A percentile compares a stretch with the other conserved stretches of the same genome.
These are phyloP conservation scores for Mesorhabditis sp. DNA, from an alignment of 2,888 invertebrate species.

Conservation along the genomic window DNA sequence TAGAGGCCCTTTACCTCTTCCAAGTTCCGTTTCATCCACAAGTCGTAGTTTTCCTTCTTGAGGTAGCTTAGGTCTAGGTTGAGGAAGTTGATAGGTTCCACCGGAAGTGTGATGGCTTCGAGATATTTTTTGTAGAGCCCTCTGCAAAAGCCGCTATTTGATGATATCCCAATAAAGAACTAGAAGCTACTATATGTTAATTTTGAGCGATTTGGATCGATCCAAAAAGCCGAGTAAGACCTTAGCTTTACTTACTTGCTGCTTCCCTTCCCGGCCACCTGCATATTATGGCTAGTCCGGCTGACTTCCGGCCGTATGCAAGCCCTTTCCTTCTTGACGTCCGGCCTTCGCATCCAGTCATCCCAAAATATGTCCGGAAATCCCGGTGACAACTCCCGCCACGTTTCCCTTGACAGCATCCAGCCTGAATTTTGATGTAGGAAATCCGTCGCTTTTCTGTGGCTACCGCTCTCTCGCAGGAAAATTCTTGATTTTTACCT, in stretches of 20 bases:
- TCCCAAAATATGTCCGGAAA: constrained; percentile 91
- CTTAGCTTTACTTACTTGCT: constrained; percentile 67
- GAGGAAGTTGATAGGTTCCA: constrained; percentile 77
- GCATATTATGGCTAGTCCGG: constrained; percentile 73
- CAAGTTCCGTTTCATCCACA: constrained; percentile 14
- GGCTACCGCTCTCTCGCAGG: neutral
- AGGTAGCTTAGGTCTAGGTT: constrained; percentile 82
- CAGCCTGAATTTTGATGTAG: constrained; percentile 63
- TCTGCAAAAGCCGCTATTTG: constrained; percentile 20
- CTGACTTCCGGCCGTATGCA: constrained; percentile 96
- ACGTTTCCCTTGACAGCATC: constrained; percentile 81
- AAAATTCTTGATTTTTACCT: constrained; percentile 22
- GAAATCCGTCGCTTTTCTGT: neutral
- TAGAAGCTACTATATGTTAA: constrained; percentile 8
- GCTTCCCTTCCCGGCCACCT: constrained; percentile 79
- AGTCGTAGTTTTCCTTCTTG: constrained; percentile 65
- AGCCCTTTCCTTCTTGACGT: constrained; percentile 76
- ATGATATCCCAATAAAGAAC: constrained; percentile 45
- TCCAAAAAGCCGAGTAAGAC: neutral
- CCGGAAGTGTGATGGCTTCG: constrained; percentile 41
- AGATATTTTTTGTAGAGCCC: constrained; percentile 52
- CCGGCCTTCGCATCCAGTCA: constrained; percentile 93
- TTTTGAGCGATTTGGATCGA: neutral
- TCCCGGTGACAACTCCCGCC: constrained; percentile 78
- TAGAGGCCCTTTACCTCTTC: neutral